These are phyloP conservation scores for Lithosia quadra DNA, from an alignment of 2,888 invertebrate genomes.

Conservation along the genomic window DNA sequence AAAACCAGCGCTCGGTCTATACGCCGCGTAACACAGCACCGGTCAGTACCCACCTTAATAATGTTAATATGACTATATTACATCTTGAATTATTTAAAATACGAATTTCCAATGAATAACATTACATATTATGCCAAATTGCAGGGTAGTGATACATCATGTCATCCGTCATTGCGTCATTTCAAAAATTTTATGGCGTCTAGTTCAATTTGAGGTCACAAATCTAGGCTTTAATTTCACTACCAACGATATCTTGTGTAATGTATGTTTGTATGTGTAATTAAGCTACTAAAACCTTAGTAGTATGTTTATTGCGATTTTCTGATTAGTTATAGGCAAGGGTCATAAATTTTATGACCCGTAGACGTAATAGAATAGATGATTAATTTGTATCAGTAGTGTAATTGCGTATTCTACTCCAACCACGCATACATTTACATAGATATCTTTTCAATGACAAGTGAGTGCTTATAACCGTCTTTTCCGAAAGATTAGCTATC, in stretches of 20 bases:
- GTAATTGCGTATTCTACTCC: neutral
- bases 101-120: constrained; percentile 3
- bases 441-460: neutral
- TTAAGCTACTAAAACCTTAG: constrained; percentile 7
- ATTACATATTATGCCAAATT: constrained; percentile 5
- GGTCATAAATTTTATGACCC: constrained; percentile 15
- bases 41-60: neutral
- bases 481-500: neutral
- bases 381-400: neutral
- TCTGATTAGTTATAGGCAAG: constrained; percentile 2
- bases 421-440: too few relatives aligned
- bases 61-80: neutral
- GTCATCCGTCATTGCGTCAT: neutral
- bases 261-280: neutral
- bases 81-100: neutral
- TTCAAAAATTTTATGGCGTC: constrained; percentile 12
- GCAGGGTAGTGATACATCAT: neutral
- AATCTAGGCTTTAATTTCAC: constrained; percentile 12
- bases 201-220: constrained; percentile 11
- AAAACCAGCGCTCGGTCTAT: too few relatives aligned
- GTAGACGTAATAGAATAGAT: neutral
- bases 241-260: constrained; percentile 2
- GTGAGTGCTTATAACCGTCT: neutral
- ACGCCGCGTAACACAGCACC: neutral
- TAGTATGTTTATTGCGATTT: constrained; percentile 3